phyloP scores from a whole-genome alignment of 1,140 invertebrate genomes.

The Drosophila nannoptera region DNA sequence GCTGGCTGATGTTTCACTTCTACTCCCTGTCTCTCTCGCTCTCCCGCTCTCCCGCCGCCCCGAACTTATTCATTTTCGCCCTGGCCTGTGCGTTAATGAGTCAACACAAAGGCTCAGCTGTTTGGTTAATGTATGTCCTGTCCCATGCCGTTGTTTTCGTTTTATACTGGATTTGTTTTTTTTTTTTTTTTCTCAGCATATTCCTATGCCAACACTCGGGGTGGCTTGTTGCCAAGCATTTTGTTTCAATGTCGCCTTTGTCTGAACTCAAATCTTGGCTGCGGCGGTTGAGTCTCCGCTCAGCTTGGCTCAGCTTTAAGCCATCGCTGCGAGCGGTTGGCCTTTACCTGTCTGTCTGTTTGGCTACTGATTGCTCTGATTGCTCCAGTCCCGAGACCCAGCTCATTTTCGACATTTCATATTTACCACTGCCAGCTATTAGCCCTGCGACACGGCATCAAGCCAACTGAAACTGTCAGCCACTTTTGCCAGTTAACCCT shows the following conservation, averaged over 20 bases:
- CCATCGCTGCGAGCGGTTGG: slow-evolving; percentile 15
- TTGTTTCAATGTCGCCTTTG: slow-evolving; percentile 49
- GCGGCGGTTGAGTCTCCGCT: slow-evolving; percentile 34
- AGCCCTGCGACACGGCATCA: neutral
- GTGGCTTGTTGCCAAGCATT: slow-evolving; percentile 29
- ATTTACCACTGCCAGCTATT: slow-evolving; percentile 34
- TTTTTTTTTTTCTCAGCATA: slow-evolving; percentile 6
- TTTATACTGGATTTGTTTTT: slow-evolving; percentile 18
- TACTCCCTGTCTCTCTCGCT: slow-evolving; percentile 31
- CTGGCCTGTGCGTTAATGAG: slow-evolving; percentile 68
- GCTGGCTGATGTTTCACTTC: slow-evolving; percentile 70
- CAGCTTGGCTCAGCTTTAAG: slow-evolving; percentile 30
- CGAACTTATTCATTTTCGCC: too few relatives aligned
- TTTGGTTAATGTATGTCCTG: slow-evolving; percentile 68
- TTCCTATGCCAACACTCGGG: slow-evolving; percentile 22
- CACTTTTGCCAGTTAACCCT: slow-evolving; percentile 42
- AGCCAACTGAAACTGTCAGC: slow-evolving; percentile 34
- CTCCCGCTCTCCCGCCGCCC: slow-evolving; percentile 15
- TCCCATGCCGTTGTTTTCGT: slow-evolving; percentile 11
- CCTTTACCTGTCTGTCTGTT: slow-evolving; percentile 35
- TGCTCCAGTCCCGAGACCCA: neutral
- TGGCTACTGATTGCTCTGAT: slow-evolving; percentile 6
- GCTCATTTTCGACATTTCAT: slow-evolving; percentile 19
- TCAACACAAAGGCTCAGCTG: slow-evolving; percentile 76
- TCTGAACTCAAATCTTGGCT: slow-evolving; percentile 36